These are phyloP conservation scores for Poeciliopsis prolifica DNA, from an alignment of 2,113 vertebrate genomes.

Conservation along the genomic window DNA sequence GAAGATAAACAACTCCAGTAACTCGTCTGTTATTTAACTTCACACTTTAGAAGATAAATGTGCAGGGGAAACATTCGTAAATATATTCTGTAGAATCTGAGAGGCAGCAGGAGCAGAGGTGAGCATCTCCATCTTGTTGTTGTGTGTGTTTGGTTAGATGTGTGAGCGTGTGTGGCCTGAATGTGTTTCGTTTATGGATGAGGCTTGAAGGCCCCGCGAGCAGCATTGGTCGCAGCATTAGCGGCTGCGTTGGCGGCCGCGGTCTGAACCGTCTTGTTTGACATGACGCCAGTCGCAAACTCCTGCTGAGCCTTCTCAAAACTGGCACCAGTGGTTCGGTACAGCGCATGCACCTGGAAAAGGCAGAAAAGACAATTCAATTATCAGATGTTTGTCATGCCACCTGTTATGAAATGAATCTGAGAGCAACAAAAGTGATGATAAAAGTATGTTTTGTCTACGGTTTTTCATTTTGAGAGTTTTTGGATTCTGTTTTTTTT, in stretches of 20 bases:
- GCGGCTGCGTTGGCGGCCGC: slow-evolving; percentile 90
- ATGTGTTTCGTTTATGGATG: slow-evolving; percentile 48
- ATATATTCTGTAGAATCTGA: slow-evolving; percentile 37
- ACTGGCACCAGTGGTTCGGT: slow-evolving; percentile 96
- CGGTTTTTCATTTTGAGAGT: not conserved
- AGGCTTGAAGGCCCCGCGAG: slow-evolving; percentile 91
- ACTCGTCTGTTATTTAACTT: slow-evolving; percentile 11
- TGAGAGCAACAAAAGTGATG: not conserved
- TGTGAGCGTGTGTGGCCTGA: slow-evolving; percentile 14
- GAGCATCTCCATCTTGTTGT: slow-evolving; percentile 50
- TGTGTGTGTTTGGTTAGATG: slow-evolving; percentile 3
- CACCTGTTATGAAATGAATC: not conserved
- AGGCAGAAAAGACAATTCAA: not conserved
- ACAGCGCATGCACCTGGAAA: slow-evolving; percentile 91
- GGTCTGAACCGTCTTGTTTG: slow-evolving; percentile 97
- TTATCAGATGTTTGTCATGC: not conserved
- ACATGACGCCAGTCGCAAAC: slow-evolving; percentile 97
- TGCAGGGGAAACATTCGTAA: slow-evolving; percentile 40
- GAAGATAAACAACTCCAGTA: slow-evolving; percentile 57
- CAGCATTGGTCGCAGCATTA: slow-evolving; percentile 85
- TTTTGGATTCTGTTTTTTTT: too few species aligned
- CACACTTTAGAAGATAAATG: slow-evolving; percentile 25
- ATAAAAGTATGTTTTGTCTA: not conserved
- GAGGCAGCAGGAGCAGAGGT: slow-evolving; percentile 49
- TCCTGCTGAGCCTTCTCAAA: slow-evolving; percentile 99